phyloP scores from a whole-genome alignment of 30 jellyfish, hydroid and myxozoan species.

The Cassiopea andromeda region DNA sequence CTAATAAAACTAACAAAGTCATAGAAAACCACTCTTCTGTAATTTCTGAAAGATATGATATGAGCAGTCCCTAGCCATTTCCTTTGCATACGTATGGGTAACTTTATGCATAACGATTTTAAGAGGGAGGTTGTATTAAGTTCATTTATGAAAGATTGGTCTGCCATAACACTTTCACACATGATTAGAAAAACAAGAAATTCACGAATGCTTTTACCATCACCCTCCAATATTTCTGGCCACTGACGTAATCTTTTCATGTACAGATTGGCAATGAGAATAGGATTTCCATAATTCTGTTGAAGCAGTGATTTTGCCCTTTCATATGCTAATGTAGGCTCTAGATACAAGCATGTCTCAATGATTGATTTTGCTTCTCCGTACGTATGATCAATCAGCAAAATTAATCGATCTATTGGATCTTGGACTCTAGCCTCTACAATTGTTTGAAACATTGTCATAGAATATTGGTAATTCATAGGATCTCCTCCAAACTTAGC shows the following conservation, averaged over 20 bases:
- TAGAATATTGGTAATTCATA: constrained; percentile 33
- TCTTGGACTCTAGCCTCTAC: constrained; percentile 42
- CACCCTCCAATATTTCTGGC: constrained; percentile 32
- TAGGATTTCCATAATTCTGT: constrained; percentile 45
- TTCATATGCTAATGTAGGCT: constrained; percentile 26
- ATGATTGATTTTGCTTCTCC: constrained; percentile 51
- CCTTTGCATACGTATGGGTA: constrained; percentile 34
- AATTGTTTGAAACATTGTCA: constrained; percentile 28
- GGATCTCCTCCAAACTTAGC: constrained; percentile 48
- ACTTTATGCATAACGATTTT: constrained; percentile 18
- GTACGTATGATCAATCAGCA: constrained; percentile 35
- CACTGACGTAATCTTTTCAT: constrained; percentile 37
- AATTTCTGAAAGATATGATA: constrained; percentile 18
- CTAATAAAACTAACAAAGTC: constrained; percentile 30
- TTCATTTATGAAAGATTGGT: constrained; percentile 22
- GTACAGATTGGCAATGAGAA: constrained; percentile 37
- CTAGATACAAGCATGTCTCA: constrained; percentile 39
- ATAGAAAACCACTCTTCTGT: constrained; percentile 17
- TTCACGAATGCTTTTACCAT: constrained; percentile 32
- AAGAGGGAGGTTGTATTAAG: constrained; percentile 40
- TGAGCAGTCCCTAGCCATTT: constrained; percentile 27
- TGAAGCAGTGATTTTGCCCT: constrained; percentile 53
- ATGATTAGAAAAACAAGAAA: constrained; percentile 28
- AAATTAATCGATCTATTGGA: constrained; percentile 11
- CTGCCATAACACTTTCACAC: constrained; percentile 30